phyloP scores from a whole-genome alignment of 2,797 vertebrate genomes.

The Bryconaethiops microstoma region DNA sequence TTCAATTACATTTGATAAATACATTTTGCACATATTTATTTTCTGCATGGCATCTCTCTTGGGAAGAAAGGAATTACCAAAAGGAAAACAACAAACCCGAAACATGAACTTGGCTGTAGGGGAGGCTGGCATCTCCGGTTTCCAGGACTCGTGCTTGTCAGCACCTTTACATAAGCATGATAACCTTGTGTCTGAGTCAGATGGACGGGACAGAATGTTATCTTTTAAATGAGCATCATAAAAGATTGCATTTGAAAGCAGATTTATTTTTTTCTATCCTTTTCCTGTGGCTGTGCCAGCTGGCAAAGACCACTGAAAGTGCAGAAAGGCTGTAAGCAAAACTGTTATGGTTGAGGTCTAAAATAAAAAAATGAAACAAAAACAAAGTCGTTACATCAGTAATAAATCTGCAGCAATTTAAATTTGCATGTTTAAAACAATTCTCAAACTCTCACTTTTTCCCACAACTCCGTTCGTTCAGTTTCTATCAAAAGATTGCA shows the following conservation, averaged over 20 bases:
- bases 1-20: no score
- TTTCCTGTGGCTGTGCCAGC: background rate
- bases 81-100: background rate
- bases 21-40: no score
- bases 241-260: slow-evolving; percentile 17
- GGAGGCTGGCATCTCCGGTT: background rate
- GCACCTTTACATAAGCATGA: slow-evolving; percentile 20
- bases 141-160: background rate
- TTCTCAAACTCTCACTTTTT: background rate
- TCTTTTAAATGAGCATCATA: slow-evolving; percentile 15
- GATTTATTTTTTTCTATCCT: slow-evolving; percentile 4
- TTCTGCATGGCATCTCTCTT: background rate
- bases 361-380: background rate
- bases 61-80: background rate
- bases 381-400: background rate
- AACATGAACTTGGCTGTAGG: background rate
- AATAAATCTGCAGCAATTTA: background rate
- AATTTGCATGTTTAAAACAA: background rate
- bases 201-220: background rate
- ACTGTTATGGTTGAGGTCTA: background rate
- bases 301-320: background rate
- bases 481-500: background rate
- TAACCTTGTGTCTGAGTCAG: slow-evolving; percentile 13
- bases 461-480: background rate
- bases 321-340: slow-evolving; percentile 1